Conservation (phyloP, 2,888 invertebrate species). For the Diaprepes abbreviatus region DNA sequence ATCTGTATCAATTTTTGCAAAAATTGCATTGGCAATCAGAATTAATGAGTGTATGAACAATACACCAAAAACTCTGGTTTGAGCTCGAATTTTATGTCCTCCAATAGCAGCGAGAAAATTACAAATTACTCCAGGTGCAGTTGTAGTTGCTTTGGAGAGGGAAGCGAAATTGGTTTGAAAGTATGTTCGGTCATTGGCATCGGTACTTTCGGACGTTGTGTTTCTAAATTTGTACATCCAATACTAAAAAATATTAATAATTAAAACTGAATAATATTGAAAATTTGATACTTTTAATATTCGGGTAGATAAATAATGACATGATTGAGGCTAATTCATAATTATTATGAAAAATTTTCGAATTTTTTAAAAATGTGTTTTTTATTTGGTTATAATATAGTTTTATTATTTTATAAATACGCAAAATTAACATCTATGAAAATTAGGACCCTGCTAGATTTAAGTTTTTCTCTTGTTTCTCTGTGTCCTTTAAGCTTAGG, state of each 20-base stretch:
- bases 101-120: conserved; percentile 46
- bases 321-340: no score
- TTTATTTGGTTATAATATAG: no score
- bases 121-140: conserved; percentile 36
- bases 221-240: conserved; percentile 13
- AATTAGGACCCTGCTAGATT: no score
- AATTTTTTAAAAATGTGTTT: no score
- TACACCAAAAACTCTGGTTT: conserved; percentile 36
- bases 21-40: conserved; percentile 31
- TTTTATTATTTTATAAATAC: no score
- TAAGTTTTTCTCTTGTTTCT: no score
- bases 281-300: no score
- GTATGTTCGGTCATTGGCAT: conserved; percentile 8
- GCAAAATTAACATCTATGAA: no score
- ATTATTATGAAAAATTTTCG: no score
- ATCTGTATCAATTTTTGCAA: conserved; percentile 47
- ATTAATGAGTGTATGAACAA: conserved; percentile 11
- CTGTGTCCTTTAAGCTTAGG: no score
- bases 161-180: neutral
- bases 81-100: conserved; percentile 45
- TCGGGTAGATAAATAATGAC: no score
- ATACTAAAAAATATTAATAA: neutral
- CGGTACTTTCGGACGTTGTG: neutral
- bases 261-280: no score
- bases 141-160: neutral